These are phyloP conservation scores for Eolophus roseicapilla DNA, from an alignment of 2,113 vertebrate genomes.

Conservation along the genomic window DNA sequence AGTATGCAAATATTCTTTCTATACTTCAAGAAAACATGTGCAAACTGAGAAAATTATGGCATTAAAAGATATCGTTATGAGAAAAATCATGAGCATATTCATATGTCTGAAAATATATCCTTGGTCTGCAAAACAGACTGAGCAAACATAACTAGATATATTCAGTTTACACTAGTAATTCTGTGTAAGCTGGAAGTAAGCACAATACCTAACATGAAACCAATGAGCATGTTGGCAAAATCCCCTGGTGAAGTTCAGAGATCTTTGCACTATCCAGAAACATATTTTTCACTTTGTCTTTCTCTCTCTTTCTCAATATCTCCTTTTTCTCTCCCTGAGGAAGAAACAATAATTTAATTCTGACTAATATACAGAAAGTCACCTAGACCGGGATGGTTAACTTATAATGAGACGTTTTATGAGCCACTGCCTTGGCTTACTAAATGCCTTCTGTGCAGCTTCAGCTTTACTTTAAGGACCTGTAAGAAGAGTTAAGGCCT, in stretches of 20 bases:
- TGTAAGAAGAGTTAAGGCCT: neutral
- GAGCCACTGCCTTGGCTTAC: neutral
- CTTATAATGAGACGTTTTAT: neutral
- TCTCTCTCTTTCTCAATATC: neutral
- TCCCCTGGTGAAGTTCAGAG: neutral
- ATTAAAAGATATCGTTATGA: neutral
- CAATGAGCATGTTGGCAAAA: neutral
- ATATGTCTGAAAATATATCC: neutral
- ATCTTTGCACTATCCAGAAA: neutral
- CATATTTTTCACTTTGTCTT: neutral
- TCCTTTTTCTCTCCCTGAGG: neutral
- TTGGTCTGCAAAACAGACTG: neutral
- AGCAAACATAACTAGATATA: neutral
- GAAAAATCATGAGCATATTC: neutral
- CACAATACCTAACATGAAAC: neutral
- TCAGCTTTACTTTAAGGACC: neutral
- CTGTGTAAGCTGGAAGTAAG: neutral
- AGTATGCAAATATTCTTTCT: neutral
- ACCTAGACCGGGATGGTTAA: neutral
- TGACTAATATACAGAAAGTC: neutral
- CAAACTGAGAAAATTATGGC: neutral
- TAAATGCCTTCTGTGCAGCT: neutral
- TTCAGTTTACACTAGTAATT: neutral
- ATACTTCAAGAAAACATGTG: neutral
- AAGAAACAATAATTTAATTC: constrained; percentile 9